Evolutionary conservation across 92 coral and sea anemone genomes (phyloP).

Genomic region (Siderastrea radians): DNA sequence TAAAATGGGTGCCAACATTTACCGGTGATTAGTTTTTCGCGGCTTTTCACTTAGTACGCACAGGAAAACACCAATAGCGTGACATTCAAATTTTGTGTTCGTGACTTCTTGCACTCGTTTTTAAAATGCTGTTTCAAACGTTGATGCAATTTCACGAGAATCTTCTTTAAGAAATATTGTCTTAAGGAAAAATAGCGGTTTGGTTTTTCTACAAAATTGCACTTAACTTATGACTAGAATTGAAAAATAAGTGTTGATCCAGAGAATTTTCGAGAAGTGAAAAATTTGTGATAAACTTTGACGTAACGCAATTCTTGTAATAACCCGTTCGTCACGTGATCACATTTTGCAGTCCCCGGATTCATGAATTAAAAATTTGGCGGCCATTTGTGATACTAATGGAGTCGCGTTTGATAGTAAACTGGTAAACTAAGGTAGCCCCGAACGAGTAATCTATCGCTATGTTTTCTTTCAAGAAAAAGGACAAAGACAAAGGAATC

Average conservation of each 20-base stretch:
- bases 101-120: not conserved
- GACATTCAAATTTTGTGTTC: not conserved
- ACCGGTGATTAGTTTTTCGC: not conserved
- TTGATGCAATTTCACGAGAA: not conserved
- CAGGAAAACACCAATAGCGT: not conserved
- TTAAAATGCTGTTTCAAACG: not conserved
- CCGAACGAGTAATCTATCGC: conserved; percentile 54
- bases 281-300: not conserved
- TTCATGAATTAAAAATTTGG: conserved; percentile 92
- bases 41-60: not conserved
- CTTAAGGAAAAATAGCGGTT: too few species aligned
- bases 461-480: conserved; percentile 98
- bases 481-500: conserved; percentile 88
- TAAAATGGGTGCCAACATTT: not conserved
- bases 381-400: conserved; percentile 81
- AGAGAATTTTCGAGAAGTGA: not conserved
- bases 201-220: too few species aligned
- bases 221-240: not conserved
- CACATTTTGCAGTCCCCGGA: conserved; percentile 71
- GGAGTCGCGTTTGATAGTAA: conserved; percentile 57
- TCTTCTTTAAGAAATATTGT: not conserved
- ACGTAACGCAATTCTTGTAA: conserved; percentile 44
- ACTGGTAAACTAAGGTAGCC: conserved; percentile 50
- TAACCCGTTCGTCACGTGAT: conserved; percentile 75
- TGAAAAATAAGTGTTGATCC: not conserved